Evolutionary conservation across 2,888 invertebrate species (phyloP).

Genomic region (Drosophila crucigera): DNA sequence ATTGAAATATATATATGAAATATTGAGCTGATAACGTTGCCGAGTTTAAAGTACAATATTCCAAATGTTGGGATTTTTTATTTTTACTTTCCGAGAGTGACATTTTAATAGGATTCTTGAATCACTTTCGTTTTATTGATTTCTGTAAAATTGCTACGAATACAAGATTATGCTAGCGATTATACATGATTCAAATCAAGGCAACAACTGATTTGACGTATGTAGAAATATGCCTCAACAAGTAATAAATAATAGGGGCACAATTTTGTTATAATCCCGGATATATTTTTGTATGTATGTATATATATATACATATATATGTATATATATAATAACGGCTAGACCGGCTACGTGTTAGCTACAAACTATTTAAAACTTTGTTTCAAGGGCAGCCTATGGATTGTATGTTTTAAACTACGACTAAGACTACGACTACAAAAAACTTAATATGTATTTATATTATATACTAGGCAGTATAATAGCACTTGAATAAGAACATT

Average conservation of each 20-base stretch:
- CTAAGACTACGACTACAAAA: conserved; percentile 34
- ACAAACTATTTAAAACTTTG: conserved; percentile 61
- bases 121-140: conserved; percentile 53
- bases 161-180: conserved; percentile 16
- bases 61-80: conserved; percentile 18
- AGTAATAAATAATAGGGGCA: conserved; percentile 9
- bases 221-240: conserved; percentile 11
- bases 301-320: background rate
- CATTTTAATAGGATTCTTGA: conserved; percentile 14
- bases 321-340: conserved; percentile 26
- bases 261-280: conserved; percentile 5
- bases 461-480: conserved; percentile 43
- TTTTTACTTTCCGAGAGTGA: conserved; percentile 20
- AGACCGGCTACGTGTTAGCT: conserved; percentile 40
- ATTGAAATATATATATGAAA: background rate
- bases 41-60: conserved; percentile 55
- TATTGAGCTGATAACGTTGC: conserved; percentile 40
- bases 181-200: conserved; percentile 27
- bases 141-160: conserved; percentile 22
- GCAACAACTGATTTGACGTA: conserved; percentile 11
- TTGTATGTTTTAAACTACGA: conserved; percentile 26
- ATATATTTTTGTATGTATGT: background rate
- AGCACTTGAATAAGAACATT: conserved; percentile 42
- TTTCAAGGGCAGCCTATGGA: conserved; percentile 62
- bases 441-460: conserved; percentile 19